Conservation (phyloP, 2,113 vertebrate genomes). For the Todiramphus chloris region DNA sequence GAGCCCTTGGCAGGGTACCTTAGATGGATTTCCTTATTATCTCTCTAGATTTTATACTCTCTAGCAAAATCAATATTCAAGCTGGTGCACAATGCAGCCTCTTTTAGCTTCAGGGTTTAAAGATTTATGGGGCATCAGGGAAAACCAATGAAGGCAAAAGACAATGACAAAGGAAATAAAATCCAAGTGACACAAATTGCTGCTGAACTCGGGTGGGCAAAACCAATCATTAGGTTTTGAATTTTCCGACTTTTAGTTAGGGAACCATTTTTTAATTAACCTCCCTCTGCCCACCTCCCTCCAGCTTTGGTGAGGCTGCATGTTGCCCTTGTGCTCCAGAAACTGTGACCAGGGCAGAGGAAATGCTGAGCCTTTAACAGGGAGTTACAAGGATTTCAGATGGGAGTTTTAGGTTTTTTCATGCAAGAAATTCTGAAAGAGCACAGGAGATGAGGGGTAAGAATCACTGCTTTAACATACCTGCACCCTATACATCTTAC, state of each 20-base stretch:
- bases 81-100: not conserved
- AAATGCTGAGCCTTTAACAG: not conserved
- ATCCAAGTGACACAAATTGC: not conserved
- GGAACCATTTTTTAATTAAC: not conserved
- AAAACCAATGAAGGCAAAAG: slow-evolving; percentile 22
- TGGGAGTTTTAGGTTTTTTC: not conserved
- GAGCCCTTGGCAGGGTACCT: slow-evolving; percentile 31
- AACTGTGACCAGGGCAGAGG: not conserved
- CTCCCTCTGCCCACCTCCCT: not conserved
- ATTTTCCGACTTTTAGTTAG: not conserved
- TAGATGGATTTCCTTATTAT: slow-evolving; percentile 48
- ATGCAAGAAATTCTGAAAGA: not conserved
- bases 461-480: not conserved
- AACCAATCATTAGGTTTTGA: not conserved
- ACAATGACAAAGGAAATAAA: slow-evolving; percentile 15
- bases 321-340: not conserved
- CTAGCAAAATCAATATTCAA: slow-evolving; percentile 47
- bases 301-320: not conserved
- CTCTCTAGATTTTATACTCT: slow-evolving; percentile 40
- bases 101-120: slow-evolving; percentile 28
- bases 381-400: not conserved
- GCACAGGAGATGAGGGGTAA: not conserved
- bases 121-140: slow-evolving; percentile 14
- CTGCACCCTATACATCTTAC: not conserved
- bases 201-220: not conserved